Conservation (phyloP, 1,140 invertebrate genomes). For the Thrips palmi region DNA sequence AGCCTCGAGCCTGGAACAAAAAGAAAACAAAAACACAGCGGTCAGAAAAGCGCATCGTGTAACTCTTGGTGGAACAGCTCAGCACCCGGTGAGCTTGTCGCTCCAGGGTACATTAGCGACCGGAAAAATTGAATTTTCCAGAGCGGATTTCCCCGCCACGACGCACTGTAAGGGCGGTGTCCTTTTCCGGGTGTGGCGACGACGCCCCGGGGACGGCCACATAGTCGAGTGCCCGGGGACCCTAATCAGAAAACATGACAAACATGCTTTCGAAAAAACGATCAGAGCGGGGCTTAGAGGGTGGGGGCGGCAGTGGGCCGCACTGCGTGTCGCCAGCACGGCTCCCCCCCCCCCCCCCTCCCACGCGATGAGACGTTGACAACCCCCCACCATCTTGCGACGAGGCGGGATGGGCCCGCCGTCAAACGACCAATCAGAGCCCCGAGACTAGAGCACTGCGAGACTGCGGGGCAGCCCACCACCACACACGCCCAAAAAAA, state of each 20-base stretch:
- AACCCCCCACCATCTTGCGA: background rate
- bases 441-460: constrained; percentile 3
- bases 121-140: constrained; percentile 5
- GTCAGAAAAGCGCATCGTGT: no score
- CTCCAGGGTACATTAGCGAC: constrained; percentile 16
- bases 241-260: no score
- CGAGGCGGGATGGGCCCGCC: background rate
- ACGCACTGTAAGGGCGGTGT: background rate
- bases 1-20: constrained; percentile 44
- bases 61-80: constrained; percentile 13
- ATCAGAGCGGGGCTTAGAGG: no score
- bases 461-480: constrained; percentile 5
- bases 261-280: no score
- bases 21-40: constrained; percentile 15
- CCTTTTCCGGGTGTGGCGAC: background rate
- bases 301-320: no score
- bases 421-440: background rate
- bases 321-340: no score
- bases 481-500: no score
- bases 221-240: no score
- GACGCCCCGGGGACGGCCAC: no score
- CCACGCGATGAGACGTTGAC: no score
- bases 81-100: constrained; percentile 17
- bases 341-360: no score
- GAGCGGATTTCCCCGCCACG: constrained; percentile 2